Conservation (phyloP, 2,888 invertebrate species). For the Idaea dimidiata region DNA sequence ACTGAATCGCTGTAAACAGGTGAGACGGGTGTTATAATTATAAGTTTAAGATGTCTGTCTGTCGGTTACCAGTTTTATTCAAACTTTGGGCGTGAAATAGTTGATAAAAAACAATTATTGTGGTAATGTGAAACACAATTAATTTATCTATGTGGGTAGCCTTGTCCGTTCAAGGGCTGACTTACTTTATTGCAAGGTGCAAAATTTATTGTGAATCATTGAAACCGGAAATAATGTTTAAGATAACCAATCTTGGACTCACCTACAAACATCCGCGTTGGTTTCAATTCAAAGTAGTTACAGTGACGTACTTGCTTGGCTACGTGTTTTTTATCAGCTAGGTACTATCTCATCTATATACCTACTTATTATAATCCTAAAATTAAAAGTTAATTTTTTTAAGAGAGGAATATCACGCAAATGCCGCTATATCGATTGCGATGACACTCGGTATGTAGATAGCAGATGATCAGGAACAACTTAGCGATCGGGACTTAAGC, state of each 20-base stretch:
- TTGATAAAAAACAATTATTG: background rate
- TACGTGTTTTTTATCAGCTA: too few relatives aligned
- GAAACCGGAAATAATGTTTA: background rate
- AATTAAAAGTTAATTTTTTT: too few relatives aligned
- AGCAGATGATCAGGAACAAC: too few relatives aligned
- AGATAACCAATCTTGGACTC: background rate
- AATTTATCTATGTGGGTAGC: background rate
- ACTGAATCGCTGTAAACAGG: too few relatives aligned
- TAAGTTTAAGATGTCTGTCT: too few relatives aligned
- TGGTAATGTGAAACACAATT: background rate
- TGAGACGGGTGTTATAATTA: too few relatives aligned
- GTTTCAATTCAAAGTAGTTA: background rate
- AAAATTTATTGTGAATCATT: background rate
- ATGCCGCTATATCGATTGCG: too few relatives aligned
- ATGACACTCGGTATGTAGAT: too few relatives aligned
- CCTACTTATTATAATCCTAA: background rate
- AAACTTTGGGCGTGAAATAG: too few relatives aligned
- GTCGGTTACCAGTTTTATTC: too few relatives aligned
- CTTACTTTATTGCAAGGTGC: slow-evolving; percentile 2
- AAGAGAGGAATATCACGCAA: too few relatives aligned
- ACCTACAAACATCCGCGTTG: background rate
- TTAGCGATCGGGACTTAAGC: too few relatives aligned
- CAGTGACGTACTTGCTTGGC: background rate
- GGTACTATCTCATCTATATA: background rate
- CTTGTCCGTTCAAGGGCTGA: background rate